Evolutionary conservation across 2,888 invertebrate species (phyloP), one percentile per base, ranked within the genome.

Genomic region (Desoria tigrina): DNA sequence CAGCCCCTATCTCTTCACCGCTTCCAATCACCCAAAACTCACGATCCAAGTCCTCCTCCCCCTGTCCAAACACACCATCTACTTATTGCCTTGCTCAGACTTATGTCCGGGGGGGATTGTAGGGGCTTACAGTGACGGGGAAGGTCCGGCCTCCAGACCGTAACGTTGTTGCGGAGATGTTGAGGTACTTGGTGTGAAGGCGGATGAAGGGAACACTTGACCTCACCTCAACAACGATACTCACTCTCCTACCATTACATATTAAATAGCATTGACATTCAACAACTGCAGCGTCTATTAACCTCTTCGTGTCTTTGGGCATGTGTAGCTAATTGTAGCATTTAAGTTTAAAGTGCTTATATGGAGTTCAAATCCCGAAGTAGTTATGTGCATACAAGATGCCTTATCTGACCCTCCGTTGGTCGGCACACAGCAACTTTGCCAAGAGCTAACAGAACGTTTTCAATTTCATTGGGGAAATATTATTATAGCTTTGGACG

Each of bases 131-230:
- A 18, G 23, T 9, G 23, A 51, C 23, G 7, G 51, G 23, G 23
- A 26, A 7, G 16, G 7, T 9, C 16, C 6, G 16, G 26, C 18
- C 27, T 51, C 9, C 16, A 23, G 23, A 51, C 3, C 6, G 7
- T 23, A 51, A 23, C 23, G 7, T 4, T 4, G 81, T 79, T 3
- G 64, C 62, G 9, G 80, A 78, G 6, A 83, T 78, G 65, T 80
- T 79, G 70, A 83, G 73, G 57, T 77, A 73, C 61, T 80, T 79
- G 27, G 76, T 74, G 69, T 82, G 81, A 7, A 82, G 77, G 24
- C 82, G 74, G 39, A 83, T 71, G 61, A 77, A 78, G 23, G 77
- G 72, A 14, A 81, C 80, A 1, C 79, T 74, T 24, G 75, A 61
- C 0, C 68, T 76, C 4, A 82, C 75, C 4, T 78, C 73, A 1